Evolutionary conservation across 2,888 invertebrate genomes (phyloP), one percentile per base, ranked within the genome.

Genomic region (Pycnomerus fuliginosus): DNA sequence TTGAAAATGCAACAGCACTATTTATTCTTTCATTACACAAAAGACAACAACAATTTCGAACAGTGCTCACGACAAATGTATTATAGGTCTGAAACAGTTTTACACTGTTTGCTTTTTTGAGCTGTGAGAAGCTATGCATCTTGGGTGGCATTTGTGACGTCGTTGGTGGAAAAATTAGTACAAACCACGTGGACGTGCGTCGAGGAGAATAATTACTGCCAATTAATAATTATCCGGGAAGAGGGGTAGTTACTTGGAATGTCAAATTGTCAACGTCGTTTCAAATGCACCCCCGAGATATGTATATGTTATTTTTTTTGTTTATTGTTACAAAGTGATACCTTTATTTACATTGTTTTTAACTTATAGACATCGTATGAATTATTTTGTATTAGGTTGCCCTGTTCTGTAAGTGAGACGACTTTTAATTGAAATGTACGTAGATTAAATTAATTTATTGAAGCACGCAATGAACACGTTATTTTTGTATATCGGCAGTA

Each of bases 271-370:
- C 22, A 22, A 16, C 39, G 35, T 39, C 39, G 35, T 52, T 53
- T 53, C 46, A 49, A 53, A 52, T 58, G 52, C 56, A 55, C 53
- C 56, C 55, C 48, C 56, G 57, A 59, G 46, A 53, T 55, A 64
- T 68, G 65, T 68, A 66, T 62, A 68, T 68, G 64, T 67, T 67
- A 62, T 57, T 30, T 39, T 39, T 64, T 67, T 60, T 65, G 63
- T 62, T 65, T 64, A 64, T 68, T 68, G 68, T 69, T 69, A 68
- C 60, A 67, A 68, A 65, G 70, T 70, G 69, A 70, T 69, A 69
- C 64, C 64, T 64, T 63, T 60, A 60, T 66, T 66, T 65, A 64
- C 59, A 61, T 62, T 65, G 59, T 65, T 62, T 62, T 68, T 69
- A 65, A 67, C 62, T 67, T 65, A 61, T 65, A 59, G 54, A 63